Percentiles rank a stretch among this genome's conserved stretches.
Evolutionary conservation across 2,888 invertebrate genomes (phyloP).

Genomic region (Lepidochitona cinerea): DNA sequence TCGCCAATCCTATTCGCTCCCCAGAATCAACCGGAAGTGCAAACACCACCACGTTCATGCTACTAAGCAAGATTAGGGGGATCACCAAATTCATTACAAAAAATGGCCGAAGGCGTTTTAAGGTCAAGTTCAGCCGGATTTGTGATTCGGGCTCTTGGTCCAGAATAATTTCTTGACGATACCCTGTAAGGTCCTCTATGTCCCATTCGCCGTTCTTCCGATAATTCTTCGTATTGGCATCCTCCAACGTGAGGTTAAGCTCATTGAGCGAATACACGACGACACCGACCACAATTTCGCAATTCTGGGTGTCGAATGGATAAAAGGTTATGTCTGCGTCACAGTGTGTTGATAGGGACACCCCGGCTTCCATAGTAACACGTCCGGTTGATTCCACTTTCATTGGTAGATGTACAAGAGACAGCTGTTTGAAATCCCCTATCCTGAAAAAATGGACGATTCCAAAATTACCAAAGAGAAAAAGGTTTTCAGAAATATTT

Average conservation of each 20-base stretch:
- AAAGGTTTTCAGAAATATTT: no score
- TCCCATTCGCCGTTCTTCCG: slow-evolving; percentile 11
- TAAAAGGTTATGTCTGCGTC: slow-evolving; percentile 1
- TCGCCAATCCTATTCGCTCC: slow-evolving; percentile 26
- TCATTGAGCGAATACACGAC: neutral
- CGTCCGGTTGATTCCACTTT: neutral
- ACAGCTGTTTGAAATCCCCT: neutral
- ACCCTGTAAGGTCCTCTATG: neutral
- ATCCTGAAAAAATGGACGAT: slow-evolving; percentile 8
- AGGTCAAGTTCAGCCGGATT: neutral
- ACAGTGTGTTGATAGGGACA: neutral
- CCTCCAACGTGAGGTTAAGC: neutral
- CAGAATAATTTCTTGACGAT: neutral
- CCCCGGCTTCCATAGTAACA: neutral
- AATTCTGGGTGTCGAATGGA: slow-evolving; percentile 6
- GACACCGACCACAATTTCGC: neutral
- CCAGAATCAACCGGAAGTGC: slow-evolving; percentile 26
- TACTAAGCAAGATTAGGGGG: neutral
- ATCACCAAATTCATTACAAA: neutral
- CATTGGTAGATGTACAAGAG: neutral
- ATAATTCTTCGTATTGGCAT: neutral
- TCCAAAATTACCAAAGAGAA: no score
- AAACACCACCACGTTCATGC: slow-evolving; percentile 9
- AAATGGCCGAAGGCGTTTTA: neutral
- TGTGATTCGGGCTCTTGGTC: neutral